Percentiles rank a stretch among this genome's conserved stretches.
Conservation (phyloP, 1,140 invertebrate genomes). For the Parasteatoda tepidariorum region DNA sequence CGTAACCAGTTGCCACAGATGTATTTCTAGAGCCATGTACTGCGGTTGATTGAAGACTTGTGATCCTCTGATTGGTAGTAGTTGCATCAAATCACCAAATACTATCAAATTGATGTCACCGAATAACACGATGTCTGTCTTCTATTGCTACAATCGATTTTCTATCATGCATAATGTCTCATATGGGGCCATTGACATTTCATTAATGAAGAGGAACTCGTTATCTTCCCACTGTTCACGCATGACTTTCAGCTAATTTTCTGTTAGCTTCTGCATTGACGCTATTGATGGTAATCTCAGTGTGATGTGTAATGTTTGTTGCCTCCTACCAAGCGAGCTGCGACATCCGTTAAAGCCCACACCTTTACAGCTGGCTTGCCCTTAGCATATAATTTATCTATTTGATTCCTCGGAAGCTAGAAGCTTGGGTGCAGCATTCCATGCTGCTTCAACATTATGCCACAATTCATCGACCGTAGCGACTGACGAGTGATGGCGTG, state of each 20-base stretch:
- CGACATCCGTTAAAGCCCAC: conserved; percentile 65
- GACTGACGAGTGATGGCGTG: too few species aligned
- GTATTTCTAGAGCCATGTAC: conserved; percentile 65
- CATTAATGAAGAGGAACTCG: conserved; percentile 68
- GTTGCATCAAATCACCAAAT: conserved; percentile 67
- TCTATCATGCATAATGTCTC: conserved; percentile 68
- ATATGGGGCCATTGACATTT: conserved; percentile 66
- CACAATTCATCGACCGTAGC: too few species aligned
- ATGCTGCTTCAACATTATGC: too few species aligned
- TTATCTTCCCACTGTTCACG: conserved; percentile 66
- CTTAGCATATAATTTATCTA: conserved; percentile 65
- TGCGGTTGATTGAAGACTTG: conserved; percentile 66
- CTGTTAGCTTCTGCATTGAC: conserved; percentile 64
- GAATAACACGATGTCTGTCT: conserved; percentile 60
- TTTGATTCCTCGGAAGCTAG: conserved; percentile 65
- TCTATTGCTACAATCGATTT: conserved; percentile 65
- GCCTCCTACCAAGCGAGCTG: conserved; percentile 64
- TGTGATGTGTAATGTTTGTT: conserved; percentile 63
- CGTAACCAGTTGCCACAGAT: conserved; percentile 66
- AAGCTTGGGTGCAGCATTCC: too few species aligned
- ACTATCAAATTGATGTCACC: conserved; percentile 52
- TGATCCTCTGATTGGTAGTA: conserved; percentile 66
- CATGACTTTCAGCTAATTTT: conserved; percentile 66
- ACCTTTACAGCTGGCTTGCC: conserved; percentile 65
- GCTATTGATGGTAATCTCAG: conserved; percentile 66